phyloP scores from a whole-genome alignment of 2,888 invertebrate species.

The Drosophila nigritarsus region DNA sequence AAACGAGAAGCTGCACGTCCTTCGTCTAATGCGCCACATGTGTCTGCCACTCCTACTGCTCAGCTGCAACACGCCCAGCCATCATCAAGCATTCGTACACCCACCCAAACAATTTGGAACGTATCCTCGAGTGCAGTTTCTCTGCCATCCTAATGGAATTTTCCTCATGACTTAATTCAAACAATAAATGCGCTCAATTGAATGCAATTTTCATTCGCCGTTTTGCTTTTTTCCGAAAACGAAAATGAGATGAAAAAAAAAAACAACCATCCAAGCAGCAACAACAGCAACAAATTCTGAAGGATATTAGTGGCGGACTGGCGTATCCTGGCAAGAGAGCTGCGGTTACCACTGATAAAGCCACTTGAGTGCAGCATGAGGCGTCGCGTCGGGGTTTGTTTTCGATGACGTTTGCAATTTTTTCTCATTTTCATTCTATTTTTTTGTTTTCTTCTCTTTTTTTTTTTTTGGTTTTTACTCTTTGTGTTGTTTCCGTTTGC shows the following conservation, averaged over 20 bases:
- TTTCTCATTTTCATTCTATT: slow-evolving; percentile 40
- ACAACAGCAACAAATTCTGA: slow-evolving; percentile 54
- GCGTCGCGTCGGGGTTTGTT: slow-evolving; percentile 44
- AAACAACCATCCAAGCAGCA: slow-evolving; percentile 7
- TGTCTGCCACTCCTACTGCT: slow-evolving; percentile 54
- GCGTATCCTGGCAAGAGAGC: slow-evolving; percentile 54
- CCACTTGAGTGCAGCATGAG: slow-evolving; percentile 80
- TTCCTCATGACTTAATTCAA: slow-evolving; percentile 84
- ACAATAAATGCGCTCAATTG: slow-evolving; percentile 85
- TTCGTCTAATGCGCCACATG: slow-evolving; percentile 65
- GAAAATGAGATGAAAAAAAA: slow-evolving; percentile 25
- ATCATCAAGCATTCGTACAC: slow-evolving; percentile 25
- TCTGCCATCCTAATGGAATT: slow-evolving; percentile 83
- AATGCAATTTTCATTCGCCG: slow-evolving; percentile 81
- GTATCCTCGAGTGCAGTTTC: slow-evolving; percentile 65
- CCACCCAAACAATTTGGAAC: slow-evolving; percentile 35
- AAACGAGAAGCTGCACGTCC: slow-evolving; percentile 39
- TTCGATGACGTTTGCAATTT: slow-evolving; percentile 82
- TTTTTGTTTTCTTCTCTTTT: slow-evolving; percentile 21
- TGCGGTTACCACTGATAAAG: slow-evolving; percentile 81
- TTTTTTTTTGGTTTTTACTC: slow-evolving; percentile 32
- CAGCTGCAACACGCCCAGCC: slow-evolving; percentile 55
- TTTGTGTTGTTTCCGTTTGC: slow-evolving; percentile 74
- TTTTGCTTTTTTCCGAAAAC: slow-evolving; percentile 65
- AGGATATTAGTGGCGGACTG: slow-evolving; percentile 67